A percentile compares a stretch with the other conserved stretches of the same genome.
Evolutionary conservation across 37 sponge, comb jelly and placozoan genomes (phyloP).

Genomic region (Cladorhizidae sp.): DNA sequence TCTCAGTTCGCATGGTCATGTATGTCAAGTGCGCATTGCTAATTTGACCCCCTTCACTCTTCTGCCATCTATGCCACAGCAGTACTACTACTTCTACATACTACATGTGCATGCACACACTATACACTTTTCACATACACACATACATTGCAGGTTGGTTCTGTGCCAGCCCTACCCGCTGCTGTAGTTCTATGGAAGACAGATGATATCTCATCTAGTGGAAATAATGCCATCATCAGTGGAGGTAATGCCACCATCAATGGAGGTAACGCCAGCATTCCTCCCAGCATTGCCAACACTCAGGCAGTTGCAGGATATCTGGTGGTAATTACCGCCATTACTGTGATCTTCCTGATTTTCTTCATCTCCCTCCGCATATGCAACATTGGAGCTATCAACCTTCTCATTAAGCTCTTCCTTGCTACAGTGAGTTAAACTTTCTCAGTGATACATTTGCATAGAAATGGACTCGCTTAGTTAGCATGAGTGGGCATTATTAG

Average conservation of each 20-base stretch:
- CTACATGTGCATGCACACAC: no score
- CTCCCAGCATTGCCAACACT: background rate
- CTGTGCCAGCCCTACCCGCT: slow-evolving; percentile 30
- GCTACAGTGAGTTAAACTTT: slow-evolving; percentile 28
- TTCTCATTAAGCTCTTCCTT: slow-evolving; percentile 31
- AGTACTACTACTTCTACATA: no score
- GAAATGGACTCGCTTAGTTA: no score
- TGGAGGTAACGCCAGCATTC: background rate
- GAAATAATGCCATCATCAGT: background rate
- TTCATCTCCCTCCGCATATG: slow-evolving; percentile 33
- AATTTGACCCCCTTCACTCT: no score
- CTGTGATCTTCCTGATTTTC: slow-evolving; percentile 17
- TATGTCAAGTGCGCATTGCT: no score
- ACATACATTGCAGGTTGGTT: slow-evolving; percentile 10
- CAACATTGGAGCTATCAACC: slow-evolving; percentile 52
- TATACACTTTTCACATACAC: no score
- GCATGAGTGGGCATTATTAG: no score
- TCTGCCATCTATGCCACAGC: no score
- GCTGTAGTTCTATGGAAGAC: slow-evolving; percentile 15
- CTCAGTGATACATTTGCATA: no score
- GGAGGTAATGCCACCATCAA: background rate
- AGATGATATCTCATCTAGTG: no score
- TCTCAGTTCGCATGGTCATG: no score
- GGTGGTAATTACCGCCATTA: slow-evolving; percentile 10
- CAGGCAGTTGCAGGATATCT: background rate